Evolutionary conservation across 2,113 vertebrate species (phyloP), one percentile per base, ranked within the genome.

Genomic region (Brachirus orientalis): DNA sequence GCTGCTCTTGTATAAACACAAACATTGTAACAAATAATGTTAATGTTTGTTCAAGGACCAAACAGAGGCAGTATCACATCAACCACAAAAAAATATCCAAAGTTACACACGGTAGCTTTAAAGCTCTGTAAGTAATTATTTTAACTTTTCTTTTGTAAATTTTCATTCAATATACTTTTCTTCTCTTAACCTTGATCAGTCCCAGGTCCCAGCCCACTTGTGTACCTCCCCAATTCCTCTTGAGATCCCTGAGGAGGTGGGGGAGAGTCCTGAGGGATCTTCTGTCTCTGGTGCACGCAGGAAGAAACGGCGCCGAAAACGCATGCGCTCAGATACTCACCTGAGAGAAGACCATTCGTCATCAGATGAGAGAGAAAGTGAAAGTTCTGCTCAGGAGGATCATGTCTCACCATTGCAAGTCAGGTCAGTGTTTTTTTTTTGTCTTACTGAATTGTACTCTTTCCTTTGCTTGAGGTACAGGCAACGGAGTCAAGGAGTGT

Each of bases 201-300:
- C 73, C 4, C 77, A 70, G 1, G 80, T 97, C 44, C 95, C 95
- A 3, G 86, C 89, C 10, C 41, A 87, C 66, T 90, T 96, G 16
- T 95, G 94, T 83, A 95, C 95, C 0, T 98, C 95, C 3, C 95
- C 96, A 4, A 94, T 96, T 74, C 91, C 90, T 2, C 81, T 14
- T 3, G 90, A 95, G 3, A 28, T 3, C 35, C 65, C 72, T 1
- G 80, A 56, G 0, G 73, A 79, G 9, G 4, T 9, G 0, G 86
- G 68, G 35, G 57, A 72, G 33, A 62, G 65, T 10, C 2, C 19
- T 0, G 71, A 73, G 38, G 64, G 77, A 7, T 43, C 67, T 0
- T 0, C 71, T 3, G 71, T 57, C 1, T 1, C 4, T 1, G 79
- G 72, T 16, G 18, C 10, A 1, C 83, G 43, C 63, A 93, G 83